These are phyloP conservation scores for Rousettus leschenaultii DNA, from an alignment of 2,113 vertebrate species.

Conservation along the genomic window DNA sequence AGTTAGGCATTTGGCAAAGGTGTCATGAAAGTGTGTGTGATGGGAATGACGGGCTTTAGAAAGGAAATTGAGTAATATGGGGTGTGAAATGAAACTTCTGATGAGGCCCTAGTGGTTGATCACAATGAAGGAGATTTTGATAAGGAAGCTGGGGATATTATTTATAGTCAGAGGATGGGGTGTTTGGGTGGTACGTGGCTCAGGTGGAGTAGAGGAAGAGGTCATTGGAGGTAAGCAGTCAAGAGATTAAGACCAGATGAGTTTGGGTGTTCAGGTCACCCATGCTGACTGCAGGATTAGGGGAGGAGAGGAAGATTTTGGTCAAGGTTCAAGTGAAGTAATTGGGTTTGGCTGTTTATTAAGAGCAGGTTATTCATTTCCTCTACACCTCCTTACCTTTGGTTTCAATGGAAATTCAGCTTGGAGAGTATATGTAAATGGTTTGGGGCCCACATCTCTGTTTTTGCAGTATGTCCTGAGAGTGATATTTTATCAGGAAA, in stretches of 20 bases:
- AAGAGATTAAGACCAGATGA: neutral
- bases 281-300: neutral
- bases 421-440: neutral
- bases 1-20: neutral
- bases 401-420: neutral
- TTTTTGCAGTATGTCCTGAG: neutral
- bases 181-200: neutral
- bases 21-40: neutral
- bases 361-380: constrained; percentile 19
- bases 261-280: neutral
- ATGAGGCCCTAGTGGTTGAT: neutral
- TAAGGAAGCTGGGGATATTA: neutral
- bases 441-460: neutral
- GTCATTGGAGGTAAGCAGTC: neutral
- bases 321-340: neutral
- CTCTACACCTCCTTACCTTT: constrained; percentile 5
- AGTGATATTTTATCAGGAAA: neutral
- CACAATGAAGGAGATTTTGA: neutral
- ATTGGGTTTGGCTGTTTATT: neutral
- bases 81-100: neutral
- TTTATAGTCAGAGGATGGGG: neutral
- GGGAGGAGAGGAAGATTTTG: neutral
- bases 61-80: neutral
- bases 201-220: neutral
- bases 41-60: neutral